These are phyloP conservation scores for Fopius arisanus DNA, from an alignment of 1,140 invertebrate species.

Conservation along the genomic window DNA sequence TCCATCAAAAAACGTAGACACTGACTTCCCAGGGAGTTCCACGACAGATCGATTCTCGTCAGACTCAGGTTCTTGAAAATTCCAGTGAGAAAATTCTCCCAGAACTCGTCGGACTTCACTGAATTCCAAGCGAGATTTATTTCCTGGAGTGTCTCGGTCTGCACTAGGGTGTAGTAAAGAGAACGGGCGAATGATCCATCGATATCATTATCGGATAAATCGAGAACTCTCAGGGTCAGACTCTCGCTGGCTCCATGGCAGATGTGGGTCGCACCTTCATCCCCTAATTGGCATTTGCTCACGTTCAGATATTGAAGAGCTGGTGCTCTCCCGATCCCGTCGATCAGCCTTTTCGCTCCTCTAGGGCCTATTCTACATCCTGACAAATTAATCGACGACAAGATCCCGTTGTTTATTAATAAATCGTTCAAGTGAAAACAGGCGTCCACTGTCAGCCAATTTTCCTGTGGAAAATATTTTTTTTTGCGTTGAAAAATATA, in stretches of 20 bases:
- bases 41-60: slow-evolving; percentile 54
- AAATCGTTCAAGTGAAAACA: slow-evolving; percentile 61
- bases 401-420: slow-evolving; percentile 48
- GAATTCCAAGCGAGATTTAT: slow-evolving; percentile 65
- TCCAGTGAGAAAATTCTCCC: slow-evolving; percentile 46
- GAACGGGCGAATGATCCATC: slow-evolving; percentile 40
- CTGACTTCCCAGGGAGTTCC: slow-evolving; percentile 52
- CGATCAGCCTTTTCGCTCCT: slow-evolving; percentile 50
- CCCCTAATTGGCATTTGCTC: slow-evolving; percentile 56
- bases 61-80: slow-evolving; percentile 46
- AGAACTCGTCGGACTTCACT: slow-evolving; percentile 43
- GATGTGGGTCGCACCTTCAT: slow-evolving; percentile 56
- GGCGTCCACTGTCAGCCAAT: slow-evolving; percentile 55
- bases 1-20: slow-evolving; percentile 36
- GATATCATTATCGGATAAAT: slow-evolving; percentile 58
- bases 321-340: slow-evolving; percentile 44
- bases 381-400: slow-evolving; percentile 55
- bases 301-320: slow-evolving; percentile 58
- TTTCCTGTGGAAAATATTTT: slow-evolving; percentile 45
- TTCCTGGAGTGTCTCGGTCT: slow-evolving; percentile 50
- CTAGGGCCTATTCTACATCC: slow-evolving; percentile 58
- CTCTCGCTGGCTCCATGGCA: slow-evolving; percentile 44
- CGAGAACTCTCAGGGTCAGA: slow-evolving; percentile 45
- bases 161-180: slow-evolving; percentile 42
- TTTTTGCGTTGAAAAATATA: not conserved